These are phyloP conservation scores for Arrhamphus sclerolepis DNA, from an alignment of 2,797 vertebrate genomes.

Conservation along the genomic window DNA sequence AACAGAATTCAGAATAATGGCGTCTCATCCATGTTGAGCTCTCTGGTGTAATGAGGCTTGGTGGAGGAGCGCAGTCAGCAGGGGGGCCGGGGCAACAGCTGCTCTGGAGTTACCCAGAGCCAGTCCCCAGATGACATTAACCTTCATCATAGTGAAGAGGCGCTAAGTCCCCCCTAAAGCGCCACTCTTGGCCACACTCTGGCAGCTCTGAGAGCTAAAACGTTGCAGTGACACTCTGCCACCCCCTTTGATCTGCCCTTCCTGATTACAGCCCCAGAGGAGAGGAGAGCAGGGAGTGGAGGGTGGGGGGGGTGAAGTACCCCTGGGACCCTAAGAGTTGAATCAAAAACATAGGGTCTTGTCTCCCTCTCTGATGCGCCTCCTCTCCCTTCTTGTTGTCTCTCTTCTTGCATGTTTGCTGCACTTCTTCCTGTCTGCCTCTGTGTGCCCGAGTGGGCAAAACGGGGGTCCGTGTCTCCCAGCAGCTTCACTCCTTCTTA, in stretches of 20 bases:
- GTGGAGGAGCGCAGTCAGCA: slow-evolving; percentile 55
- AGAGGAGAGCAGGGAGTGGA: slow-evolving; percentile 52
- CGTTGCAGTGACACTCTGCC: slow-evolving; percentile 77
- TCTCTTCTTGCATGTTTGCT: slow-evolving; percentile 56
- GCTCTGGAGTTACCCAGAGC: slow-evolving; percentile 65
- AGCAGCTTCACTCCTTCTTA: slow-evolving; percentile 59
- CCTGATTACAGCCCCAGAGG: slow-evolving; percentile 77
- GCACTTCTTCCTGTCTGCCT: slow-evolving; percentile 34
- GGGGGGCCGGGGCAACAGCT: slow-evolving; percentile 27
- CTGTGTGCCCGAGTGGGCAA: slow-evolving; percentile 29
- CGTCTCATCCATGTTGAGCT: slow-evolving; percentile 55
- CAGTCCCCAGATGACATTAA: slow-evolving; percentile 81
- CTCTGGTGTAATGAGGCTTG: slow-evolving; percentile 72
- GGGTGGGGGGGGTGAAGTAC: slow-evolving; percentile 56
- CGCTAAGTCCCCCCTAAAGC: slow-evolving; percentile 75
- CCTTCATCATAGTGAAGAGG: slow-evolving; percentile 82
- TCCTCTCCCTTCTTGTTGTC: slow-evolving; percentile 65
- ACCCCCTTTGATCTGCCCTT: slow-evolving; percentile 81
- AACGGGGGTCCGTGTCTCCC: slow-evolving; percentile 58
- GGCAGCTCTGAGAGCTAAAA: slow-evolving; percentile 80
- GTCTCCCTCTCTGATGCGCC: slow-evolving; percentile 64
- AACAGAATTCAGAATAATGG: slow-evolving; percentile 63
- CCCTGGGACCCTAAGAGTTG: slow-evolving; percentile 70
- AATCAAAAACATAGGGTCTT: slow-evolving; percentile 68
- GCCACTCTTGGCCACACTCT: slow-evolving; percentile 75